Conservation (phyloP, 2,888 invertebrate genomes). For the Athripsodes cinereus region DNA sequence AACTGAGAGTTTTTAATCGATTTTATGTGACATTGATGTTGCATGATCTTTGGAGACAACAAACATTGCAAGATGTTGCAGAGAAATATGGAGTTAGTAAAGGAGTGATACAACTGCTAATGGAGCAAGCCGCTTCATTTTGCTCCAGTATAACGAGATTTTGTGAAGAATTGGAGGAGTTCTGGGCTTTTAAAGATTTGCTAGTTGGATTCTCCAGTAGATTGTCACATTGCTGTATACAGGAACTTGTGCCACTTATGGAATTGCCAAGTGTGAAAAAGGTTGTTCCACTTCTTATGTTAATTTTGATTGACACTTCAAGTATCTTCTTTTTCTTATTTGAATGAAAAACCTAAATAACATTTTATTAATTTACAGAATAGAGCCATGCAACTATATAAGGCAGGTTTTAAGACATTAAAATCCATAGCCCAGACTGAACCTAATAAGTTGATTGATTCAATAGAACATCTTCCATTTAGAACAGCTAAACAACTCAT, state of each 20-base stretch:
- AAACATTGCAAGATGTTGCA: slow-evolving; percentile 61
- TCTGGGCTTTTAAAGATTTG: slow-evolving; percentile 78
- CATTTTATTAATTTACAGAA: slow-evolving; percentile 45
- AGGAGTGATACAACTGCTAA: slow-evolving; percentile 73
- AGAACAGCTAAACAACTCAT: slow-evolving; percentile 74
- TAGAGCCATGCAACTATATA: slow-evolving; percentile 76
- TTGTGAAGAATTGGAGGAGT: slow-evolving; percentile 70
- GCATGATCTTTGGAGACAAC: slow-evolving; percentile 67
- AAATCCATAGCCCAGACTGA: slow-evolving; percentile 70
- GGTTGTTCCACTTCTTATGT: too few relatives aligned
- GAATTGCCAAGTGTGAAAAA: slow-evolving; percentile 84
- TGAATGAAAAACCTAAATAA: neutral
- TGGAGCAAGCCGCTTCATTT: slow-evolving; percentile 64
- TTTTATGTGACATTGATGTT: slow-evolving; percentile 85
- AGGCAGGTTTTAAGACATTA: slow-evolving; percentile 75
- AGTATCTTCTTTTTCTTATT: neutral
- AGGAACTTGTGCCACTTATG: slow-evolving; percentile 76
- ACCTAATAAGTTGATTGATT: slow-evolving; percentile 53
- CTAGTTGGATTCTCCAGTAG: slow-evolving; percentile 66
- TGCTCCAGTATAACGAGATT: slow-evolving; percentile 73
- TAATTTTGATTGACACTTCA: neutral
- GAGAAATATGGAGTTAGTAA: slow-evolving; percentile 66
- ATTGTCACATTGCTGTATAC: slow-evolving; percentile 74
- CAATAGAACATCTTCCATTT: slow-evolving; percentile 65
- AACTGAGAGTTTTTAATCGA: slow-evolving; percentile 60